Conservation (phyloP, 1,140 invertebrate species). For the Propsilocerus akamusi region DNA sequence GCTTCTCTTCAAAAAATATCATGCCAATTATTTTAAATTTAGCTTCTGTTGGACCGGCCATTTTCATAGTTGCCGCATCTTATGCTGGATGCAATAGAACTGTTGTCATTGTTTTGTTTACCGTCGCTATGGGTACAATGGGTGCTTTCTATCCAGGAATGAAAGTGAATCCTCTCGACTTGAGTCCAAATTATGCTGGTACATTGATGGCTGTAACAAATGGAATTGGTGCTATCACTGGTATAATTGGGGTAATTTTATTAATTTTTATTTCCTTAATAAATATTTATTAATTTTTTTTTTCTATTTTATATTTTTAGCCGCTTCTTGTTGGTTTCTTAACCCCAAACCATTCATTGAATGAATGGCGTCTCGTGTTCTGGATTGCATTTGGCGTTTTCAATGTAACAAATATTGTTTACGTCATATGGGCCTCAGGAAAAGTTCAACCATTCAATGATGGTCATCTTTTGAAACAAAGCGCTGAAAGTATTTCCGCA, state of each 20-base stretch:
- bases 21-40: slow-evolving; percentile 15
- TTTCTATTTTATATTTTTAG: no score
- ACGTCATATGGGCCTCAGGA: slow-evolving; percentile 47
- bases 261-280: no score
- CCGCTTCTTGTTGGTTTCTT: slow-evolving; percentile 60
- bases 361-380: slow-evolving; percentile 66
- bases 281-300: no score
- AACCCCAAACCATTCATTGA: slow-evolving; percentile 46
- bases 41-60: slow-evolving; percentile 51
- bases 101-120: slow-evolving; percentile 42
- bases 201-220: slow-evolving; percentile 70
- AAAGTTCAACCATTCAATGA: slow-evolving; percentile 54
- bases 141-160: slow-evolving; percentile 56
- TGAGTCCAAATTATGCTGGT: slow-evolving; percentile 66
- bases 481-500: slow-evolving; percentile 17
- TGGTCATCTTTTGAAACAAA: slow-evolving; percentile 14
- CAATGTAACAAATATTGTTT: slow-evolving; percentile 50
- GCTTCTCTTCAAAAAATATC: neutral
- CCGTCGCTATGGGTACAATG: slow-evolving; percentile 53
- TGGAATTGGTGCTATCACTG: slow-evolving; percentile 62
- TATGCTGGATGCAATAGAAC: slow-evolving; percentile 56
- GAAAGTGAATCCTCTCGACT: slow-evolving; percentile 64
- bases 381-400: slow-evolving; percentile 62
- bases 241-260: slow-evolving; percentile 61
- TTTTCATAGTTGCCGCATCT: slow-evolving; percentile 60